Evolutionary conservation across 1,140 invertebrate species (phyloP).

Genomic region (Euura saliciscinereae): DNA sequence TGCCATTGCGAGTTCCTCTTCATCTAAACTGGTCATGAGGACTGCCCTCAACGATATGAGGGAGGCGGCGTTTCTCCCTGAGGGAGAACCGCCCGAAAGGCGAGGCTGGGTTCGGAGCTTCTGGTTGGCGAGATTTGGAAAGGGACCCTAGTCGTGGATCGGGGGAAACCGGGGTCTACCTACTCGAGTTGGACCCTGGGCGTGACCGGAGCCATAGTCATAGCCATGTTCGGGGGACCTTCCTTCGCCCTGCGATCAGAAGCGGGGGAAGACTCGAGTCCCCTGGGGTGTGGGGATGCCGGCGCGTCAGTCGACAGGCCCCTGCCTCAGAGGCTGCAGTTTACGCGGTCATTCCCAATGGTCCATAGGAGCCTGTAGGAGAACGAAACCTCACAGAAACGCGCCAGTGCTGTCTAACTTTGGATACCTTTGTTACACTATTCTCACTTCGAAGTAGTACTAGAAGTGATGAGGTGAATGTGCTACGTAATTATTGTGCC

Average conservation of each 20-base stretch:
- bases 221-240: constrained; percentile 19
- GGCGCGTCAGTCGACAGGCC: constrained; percentile 40
- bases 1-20: neutral
- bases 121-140: neutral
- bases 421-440: no score
- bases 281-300: constrained; percentile 40
- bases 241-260: constrained; percentile 8
- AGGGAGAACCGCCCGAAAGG: constrained; percentile 6
- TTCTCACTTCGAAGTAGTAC: no score
- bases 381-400: neutral
- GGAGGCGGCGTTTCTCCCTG: neutral
- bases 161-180: neutral
- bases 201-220: constrained; percentile 16
- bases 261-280: constrained; percentile 21
- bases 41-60: no score
- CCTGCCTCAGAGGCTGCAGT: constrained; percentile 39
- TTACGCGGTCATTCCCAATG: neutral
- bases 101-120: neutral
- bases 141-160: neutral
- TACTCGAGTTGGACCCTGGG: constrained; percentile 8
- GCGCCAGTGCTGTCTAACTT: neutral
- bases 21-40: no score
- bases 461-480: no score
- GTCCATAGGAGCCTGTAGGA: neutral
- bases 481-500: no score